Evolutionary conservation across 1,140 invertebrate genomes (phyloP).

Genomic region (roundworm (Caenorhabditis elegans)): DNA sequence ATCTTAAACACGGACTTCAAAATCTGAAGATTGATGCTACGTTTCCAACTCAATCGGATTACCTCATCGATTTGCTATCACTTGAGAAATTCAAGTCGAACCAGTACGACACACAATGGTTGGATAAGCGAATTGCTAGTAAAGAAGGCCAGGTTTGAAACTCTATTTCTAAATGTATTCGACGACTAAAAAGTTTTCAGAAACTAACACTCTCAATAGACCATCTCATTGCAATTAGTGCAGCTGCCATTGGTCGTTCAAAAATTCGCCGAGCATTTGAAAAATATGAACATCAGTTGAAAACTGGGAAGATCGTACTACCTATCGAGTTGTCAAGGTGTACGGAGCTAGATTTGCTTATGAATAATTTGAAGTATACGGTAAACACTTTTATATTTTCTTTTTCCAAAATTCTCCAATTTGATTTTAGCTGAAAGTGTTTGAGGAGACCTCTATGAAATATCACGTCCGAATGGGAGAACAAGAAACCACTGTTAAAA

Average conservation of each 20-base stretch:
- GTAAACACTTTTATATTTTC: no score
- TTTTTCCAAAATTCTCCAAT: no score
- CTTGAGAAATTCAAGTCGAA: conserved; percentile 86
- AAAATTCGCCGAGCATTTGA: conserved; percentile 78
- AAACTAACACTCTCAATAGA: conserved; percentile 78
- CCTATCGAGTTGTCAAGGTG: background rate
- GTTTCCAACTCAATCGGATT: conserved; percentile 96
- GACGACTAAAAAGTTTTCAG: background rate
- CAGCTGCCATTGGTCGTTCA: conserved; percentile 88
- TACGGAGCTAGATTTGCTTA: background rate
- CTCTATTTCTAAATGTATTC: no score
- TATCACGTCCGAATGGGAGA: background rate
- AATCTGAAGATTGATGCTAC: conserved; percentile 96
- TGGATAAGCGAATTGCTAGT: conserved; percentile 91
- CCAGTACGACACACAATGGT: conserved; percentile 92
- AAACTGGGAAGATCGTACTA: background rate
- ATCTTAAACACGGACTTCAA: conserved; percentile 93
- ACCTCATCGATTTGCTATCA: conserved; percentile 93
- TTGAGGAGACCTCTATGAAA: background rate
- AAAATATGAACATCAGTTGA: conserved; percentile 70
- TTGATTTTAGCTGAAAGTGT: background rate
- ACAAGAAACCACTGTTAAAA: background rate
- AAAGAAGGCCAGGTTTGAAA: conserved; percentile 68
- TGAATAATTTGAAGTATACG: background rate
- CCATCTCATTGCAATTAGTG: conserved; percentile 88